phyloP scores from a whole-genome alignment of 1,140 invertebrate species.

The Drosophila murphyi region DNA sequence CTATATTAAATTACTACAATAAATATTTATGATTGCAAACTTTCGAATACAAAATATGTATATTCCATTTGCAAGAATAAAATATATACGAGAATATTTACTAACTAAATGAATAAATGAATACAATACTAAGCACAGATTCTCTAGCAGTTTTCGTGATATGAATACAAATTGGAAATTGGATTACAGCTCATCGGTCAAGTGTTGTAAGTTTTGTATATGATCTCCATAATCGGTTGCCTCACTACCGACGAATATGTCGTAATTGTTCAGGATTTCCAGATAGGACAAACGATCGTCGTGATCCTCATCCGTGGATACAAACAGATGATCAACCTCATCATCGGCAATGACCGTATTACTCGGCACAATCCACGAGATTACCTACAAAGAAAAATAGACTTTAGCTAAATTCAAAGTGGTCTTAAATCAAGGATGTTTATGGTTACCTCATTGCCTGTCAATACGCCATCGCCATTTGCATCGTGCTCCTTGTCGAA shows the following conservation, averaged over 20 bases:
- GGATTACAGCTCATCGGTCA: conserved; percentile 91
- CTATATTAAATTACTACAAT: conserved; percentile 70
- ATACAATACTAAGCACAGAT: conserved; percentile 57
- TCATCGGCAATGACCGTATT: conserved; percentile 95
- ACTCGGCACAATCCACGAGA: conserved; percentile 96
- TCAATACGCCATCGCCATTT: conserved; percentile 93
- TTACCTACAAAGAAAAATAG: conserved; percentile 84
- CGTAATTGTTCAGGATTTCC: conserved; percentile 95
- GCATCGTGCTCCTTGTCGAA: conserved; percentile 96
- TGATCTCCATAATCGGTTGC: conserved; percentile 98
- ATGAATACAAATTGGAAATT: not conserved
- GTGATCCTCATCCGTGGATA: conserved; percentile 94
- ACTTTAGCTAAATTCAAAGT: not conserved
- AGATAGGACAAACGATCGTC: conserved; percentile 93
- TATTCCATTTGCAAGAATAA: conserved; percentile 59
- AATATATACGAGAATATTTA: conserved; percentile 49
- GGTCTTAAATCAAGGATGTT: too few relatives aligned
- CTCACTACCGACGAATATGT: conserved; percentile 97
- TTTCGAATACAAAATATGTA: not conserved
- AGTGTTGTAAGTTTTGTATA: conserved; percentile 91
- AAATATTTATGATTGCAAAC: conserved; percentile 14
- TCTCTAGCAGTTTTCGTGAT: conserved; percentile 36
- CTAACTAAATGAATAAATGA: conserved; percentile 61
- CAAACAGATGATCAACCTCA: conserved; percentile 96
- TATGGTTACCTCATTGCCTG: conserved; percentile 87